Evolutionary conservation across 2,113 vertebrate genomes (phyloP), one percentile per base, ranked within the genome.

Genomic region (Sinocyclocheilus rhinocerous): DNA sequence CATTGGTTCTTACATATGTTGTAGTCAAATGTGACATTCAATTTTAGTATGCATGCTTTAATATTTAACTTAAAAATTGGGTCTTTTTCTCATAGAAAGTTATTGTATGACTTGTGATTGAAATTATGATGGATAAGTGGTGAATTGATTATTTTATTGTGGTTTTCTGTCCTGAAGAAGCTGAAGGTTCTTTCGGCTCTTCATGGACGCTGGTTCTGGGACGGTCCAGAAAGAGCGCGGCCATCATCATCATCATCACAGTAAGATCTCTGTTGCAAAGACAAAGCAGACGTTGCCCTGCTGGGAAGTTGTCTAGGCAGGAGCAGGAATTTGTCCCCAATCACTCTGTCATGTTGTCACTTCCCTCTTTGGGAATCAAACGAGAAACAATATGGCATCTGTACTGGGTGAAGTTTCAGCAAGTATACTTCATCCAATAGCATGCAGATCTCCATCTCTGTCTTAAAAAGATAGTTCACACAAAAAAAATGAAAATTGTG

Each of bases 261-360:
- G 87, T 83, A 73, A 29, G 63, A 89, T 77, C 82, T 88, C 87
- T 90, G 82, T 85, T 70, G 73, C 8, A 15, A 26, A 76, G 61
- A 89, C 89, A 89, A 90, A 90, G 88, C 69, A 78, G 22, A 4
- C 42, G n/a, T 81, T 57, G 36, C 36, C 90, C 87, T 81, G 87
- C 89, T 90, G 89, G 61, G 88, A 86, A 86, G 88, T 90, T 87
- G 90, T 91, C 89, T 81, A 84, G 84, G 90, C 87, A 89, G 83
- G 84, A 81, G 84, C 24, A 87, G 33, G 90, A 89, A 89, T 89
- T 87, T 86, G 84, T 87, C 84, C 84, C 78, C 42, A 81, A 87
- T 90, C 87, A 67, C 63, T 89, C 70, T 57, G 52, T 90, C 89
- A 84, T 87, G 81, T 88, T 90, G 89, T 86, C 86, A 83, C 48